Evolutionary conservation across 2,888 invertebrate genomes (phyloP), one percentile per base, ranked within the genome.

Genomic region (Amiota minor): DNA sequence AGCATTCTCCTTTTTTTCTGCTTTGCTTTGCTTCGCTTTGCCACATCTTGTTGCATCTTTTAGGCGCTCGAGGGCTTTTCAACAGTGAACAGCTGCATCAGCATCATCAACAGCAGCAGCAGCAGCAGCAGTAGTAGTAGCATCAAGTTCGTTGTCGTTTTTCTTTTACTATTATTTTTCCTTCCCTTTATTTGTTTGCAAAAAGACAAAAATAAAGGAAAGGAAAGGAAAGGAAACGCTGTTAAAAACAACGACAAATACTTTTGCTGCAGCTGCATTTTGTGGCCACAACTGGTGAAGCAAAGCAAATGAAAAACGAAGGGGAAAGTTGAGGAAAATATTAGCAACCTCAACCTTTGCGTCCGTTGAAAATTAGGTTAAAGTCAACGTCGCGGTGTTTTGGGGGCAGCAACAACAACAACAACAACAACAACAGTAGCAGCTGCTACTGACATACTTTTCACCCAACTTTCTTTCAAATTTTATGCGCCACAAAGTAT

Each of bases 11-110:
- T 4, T 50, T 4, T 50, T 1, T 79, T 81, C 75, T 82, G 82
- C 84, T 78, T 76, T 72, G 76, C 75, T 78, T 76, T 76, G 71
- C 77, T 74, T 67, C 72, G 53, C 53, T 9, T 67, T 59, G 55
- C 78, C 83, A 75, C 79, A 78, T 84, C 84, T 82, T 86, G 84
- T 86, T 84, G 84, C 85, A 86, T 84, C 83, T 82, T 82, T 82
- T 74, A 75, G 81, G 76, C 74, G 84, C 84, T 80, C 71, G 80
- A 73, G 80, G 80, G 72, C 75, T 76, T 77, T 35, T 71, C 75
- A 71, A 76, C 61, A 61, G 59, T 70, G 47, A 45, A 6, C 35
- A 35, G 35, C 35, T 35, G 35, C 35, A 35, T 35, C 35, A 35
- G 35, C 35, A 35, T 35, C 35, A 35, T 35, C 2, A 35, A 6